Conservation (phyloP, 2,888 invertebrate species). For the Euphydryas editha region DNA sequence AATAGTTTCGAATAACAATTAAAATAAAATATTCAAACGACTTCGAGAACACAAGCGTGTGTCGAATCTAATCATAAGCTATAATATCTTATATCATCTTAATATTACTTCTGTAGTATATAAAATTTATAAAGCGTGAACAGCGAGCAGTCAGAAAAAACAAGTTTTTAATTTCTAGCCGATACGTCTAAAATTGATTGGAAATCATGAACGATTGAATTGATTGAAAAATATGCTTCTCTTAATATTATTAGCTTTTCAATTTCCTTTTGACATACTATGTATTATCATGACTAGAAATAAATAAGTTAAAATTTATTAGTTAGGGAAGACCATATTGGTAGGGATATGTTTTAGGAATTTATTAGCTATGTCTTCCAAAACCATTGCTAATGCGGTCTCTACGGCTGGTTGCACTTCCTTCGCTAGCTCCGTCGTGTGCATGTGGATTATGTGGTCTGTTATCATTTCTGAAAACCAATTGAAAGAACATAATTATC, state of each 20-base stretch:
- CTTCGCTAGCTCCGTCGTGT: conserved; percentile 80
- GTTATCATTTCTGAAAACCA: conserved; percentile 82
- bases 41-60: no score
- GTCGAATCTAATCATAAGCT: no score
- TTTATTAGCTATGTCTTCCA: conserved; percentile 84
- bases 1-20: not conserved
- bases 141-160: no score
- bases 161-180: no score
- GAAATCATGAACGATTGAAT: no score
- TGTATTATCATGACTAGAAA: conserved; percentile 20
- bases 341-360: conserved; percentile 75
- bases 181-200: no score
- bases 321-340: conserved; percentile 76
- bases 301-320: conserved; percentile 28
- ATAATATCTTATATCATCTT: no score
- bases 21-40: not conserved
- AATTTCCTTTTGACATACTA: no score
- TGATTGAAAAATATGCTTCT: no score
- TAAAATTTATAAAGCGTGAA: no score
- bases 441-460: conserved; percentile 83
- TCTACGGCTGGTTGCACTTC: conserved; percentile 85
- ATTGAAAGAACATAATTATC: not conserved
- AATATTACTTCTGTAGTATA: no score
- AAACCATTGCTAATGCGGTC: conserved; percentile 81
- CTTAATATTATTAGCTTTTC: no score